Evolutionary conservation across 2,888 invertebrate genomes (phyloP), one percentile per base, ranked within the genome.

Genomic region (Liodrosophila aerea): DNA sequence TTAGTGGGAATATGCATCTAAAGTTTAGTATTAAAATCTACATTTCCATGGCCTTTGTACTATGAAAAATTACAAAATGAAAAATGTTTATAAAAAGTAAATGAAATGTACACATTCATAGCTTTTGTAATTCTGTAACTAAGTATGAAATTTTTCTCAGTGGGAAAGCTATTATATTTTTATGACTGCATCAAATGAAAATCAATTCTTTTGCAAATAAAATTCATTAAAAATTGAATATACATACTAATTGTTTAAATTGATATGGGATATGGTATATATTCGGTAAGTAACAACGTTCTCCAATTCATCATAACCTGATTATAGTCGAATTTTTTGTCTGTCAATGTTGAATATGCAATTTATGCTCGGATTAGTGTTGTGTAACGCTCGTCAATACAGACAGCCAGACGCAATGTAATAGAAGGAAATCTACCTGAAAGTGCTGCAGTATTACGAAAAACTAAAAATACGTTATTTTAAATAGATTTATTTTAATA

Each of bases 111-210:
- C 53, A 57, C 62, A 39, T 57, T 62, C 39, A 54, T 66, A 73
- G 70, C 67, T 76, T 70, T 82, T 78, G 67, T 78, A 78, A 71
- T 39, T 66, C 46, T 18, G 52, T 56, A 60, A 64, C 37, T 51
- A 52, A 58, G 36, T 58, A 58, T 53, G 29, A 56, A 39, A 36
- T 18, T 33, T 49, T 61, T 60, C 50, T 68, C 60, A 70, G 50
- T 49, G 56, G 50, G 44, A 52, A 65, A 64, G 52, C 62, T 57
- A 60, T 65, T 76, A 61, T 82, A 84, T 81, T 86, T 85, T 80
- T 80, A 66, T 81, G 77, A 81, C 52, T 56, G 84, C 22, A 22
- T 86, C 86, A 86, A 82, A 84, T 54, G 36, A 30, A 37, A 63
- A 76, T 45, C 31, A 63, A 66, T 40, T 64, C 60, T 69, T 76